These are phyloP conservation scores for Copsychus sechellarum DNA, from an alignment of 2,113 vertebrate species.

Conservation along the genomic window DNA sequence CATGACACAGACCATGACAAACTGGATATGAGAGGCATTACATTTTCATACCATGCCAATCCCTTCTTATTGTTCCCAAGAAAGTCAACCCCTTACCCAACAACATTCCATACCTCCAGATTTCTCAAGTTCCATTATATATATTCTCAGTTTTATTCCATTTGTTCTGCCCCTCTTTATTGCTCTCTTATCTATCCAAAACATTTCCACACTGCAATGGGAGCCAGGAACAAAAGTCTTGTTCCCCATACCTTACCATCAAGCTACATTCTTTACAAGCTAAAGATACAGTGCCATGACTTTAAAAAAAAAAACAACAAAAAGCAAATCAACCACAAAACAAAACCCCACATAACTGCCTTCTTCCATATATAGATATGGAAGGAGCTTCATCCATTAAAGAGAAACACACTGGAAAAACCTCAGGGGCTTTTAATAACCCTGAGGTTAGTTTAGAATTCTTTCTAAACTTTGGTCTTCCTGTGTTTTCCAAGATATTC, in stretches of 20 bases:
- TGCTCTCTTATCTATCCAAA: not conserved
- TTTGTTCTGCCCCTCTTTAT: not conserved
- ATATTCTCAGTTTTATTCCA: not conserved
- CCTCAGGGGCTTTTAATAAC: not conserved
- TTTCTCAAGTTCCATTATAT: not conserved
- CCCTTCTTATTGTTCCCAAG: not conserved
- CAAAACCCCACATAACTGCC: not conserved
- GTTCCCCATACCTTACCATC: not conserved
- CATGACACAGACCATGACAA: constrained; percentile 50
- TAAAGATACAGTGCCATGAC: not conserved
- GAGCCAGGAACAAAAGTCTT: not conserved
- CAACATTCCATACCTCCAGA: not conserved
- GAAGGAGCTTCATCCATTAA: not conserved
- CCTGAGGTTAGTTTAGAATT: not conserved
- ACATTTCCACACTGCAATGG: not conserved
- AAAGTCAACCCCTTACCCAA: not conserved
- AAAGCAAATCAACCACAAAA: not conserved
- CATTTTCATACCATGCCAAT: not conserved
- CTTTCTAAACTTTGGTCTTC: not conserved
- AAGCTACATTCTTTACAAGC: constrained; percentile 10
- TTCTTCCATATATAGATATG: not conserved
- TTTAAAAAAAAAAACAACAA: not conserved
- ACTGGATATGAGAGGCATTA: constrained; percentile 6
- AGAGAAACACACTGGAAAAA: not conserved
- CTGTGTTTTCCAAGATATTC: not conserved